Base-by-base conservation (phyloP, 2,888 invertebrate species). In the Hemaris fuciformis region DNA sequence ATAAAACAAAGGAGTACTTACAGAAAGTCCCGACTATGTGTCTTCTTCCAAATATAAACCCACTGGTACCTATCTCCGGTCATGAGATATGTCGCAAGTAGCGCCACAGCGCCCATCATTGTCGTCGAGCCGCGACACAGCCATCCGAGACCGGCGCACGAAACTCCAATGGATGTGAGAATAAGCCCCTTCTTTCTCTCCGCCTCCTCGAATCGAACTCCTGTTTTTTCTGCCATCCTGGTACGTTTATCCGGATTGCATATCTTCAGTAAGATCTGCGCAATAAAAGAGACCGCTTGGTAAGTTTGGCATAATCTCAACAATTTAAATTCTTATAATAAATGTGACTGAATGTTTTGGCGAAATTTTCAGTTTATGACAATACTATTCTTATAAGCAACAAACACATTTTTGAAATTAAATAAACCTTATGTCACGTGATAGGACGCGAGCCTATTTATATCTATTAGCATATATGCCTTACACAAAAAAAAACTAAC, bases 11-110 rank as follows among this genome's bases (percentile, higher is more conserved):
- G 57, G 60, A 45, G 5, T 63, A 91, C 91, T 89, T 57, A 93
- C 93, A 82, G 72, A 66, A 84, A 72, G 71, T 93, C 93, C 48
- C 93, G 80, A 22, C 79, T 78, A 59, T 81, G 77, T 0, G 93
- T 93, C 74, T 89, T 91, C 72, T 81, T 83, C 84, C 87, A 88
- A 10, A 93, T 91, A 68, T 91, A 91, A 34, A 92, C 69, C 93
- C 93, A 93, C 67, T 93, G 91, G 65, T 92, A 91, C 67, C 92
- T 76, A 62, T 90, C 81, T 0, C 93, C 91, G 0, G 90, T 90
- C 80, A 91, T 74, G 57, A 93, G 79, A 62, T 87, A 91, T 0
- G 79, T 72, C 0, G 85, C 75, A 0, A 84, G n/a, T 2, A 85
- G 64, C 0, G 79, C 83, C 5, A 91, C 67, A 2, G 77, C 61